Percentiles rank a stretch among this genome's conserved stretches.
Evolutionary conservation across 1,140 invertebrate genomes (phyloP).

Genomic region (Papilio polyxenes): DNA sequence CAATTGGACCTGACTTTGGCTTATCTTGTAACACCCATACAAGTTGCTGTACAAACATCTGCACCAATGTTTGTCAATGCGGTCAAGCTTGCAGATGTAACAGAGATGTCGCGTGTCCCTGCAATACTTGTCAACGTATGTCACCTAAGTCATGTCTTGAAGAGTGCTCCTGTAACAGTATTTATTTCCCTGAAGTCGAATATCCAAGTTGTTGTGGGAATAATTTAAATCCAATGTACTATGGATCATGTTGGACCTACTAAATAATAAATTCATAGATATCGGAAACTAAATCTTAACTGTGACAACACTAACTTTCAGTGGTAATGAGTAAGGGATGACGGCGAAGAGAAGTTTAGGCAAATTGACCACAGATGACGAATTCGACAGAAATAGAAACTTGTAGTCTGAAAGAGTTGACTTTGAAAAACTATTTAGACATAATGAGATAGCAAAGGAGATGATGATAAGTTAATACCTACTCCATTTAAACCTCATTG

Average conservation of each 20-base stretch:
- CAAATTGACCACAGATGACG: too few relatives aligned
- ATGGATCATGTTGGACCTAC: neutral
- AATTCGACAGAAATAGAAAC: too few relatives aligned
- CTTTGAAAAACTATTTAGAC: too few relatives aligned
- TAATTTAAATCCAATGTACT: constrained; percentile 25
- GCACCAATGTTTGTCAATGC: constrained; percentile 27
- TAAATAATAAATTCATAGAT: neutral
- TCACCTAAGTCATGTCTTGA: constrained; percentile 22
- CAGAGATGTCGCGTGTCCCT: neutral
- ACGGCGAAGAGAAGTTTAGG: too few relatives aligned
- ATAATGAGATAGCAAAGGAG: too few relatives aligned
- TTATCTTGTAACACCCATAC: neutral
- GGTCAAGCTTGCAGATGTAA: constrained; percentile 1
- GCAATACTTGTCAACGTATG: neutral
- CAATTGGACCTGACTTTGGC: constrained; percentile 17
- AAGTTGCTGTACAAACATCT: neutral
- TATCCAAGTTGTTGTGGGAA: neutral
- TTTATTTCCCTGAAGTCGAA: constrained; percentile 37
- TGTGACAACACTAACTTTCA: too few relatives aligned
- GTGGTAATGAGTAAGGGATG: too few relatives aligned
- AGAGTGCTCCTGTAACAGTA: neutral
- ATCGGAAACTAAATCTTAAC: neutral
- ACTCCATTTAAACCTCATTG: too few relatives aligned
- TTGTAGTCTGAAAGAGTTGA: too few relatives aligned
- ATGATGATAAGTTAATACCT: too few relatives aligned